A percentile compares a stretch with the other conserved stretches of the same genome.
Conservation (phyloP, 2,797 vertebrate genomes). For the Hemibagrus guttatus region DNA sequence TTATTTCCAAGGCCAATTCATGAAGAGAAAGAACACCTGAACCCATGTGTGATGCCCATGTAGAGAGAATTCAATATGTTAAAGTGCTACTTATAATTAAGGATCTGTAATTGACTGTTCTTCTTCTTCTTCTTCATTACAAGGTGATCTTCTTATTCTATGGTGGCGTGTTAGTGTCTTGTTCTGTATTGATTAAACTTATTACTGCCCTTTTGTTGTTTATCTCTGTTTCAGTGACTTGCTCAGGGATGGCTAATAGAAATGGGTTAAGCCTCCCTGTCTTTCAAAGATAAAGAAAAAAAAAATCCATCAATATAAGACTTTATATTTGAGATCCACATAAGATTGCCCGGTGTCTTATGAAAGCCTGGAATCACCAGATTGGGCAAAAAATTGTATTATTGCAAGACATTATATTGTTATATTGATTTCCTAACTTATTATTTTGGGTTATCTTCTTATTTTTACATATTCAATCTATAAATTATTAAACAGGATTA, state of each 20-base stretch:
- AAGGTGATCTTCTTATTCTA: slow-evolving; percentile 1
- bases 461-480: neutral
- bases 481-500: neutral
- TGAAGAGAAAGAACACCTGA: neutral
- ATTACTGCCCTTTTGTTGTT: neutral
- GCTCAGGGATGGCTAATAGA: neutral
- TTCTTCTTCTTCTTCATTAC: neutral
- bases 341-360: neutral
- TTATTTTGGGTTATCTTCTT: neutral
- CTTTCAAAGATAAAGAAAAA: neutral
- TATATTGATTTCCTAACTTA: neutral
- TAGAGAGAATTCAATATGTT: slow-evolving; percentile 6
- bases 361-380: neutral
- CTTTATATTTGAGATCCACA: neutral
- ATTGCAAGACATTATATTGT: neutral
- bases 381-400: neutral
- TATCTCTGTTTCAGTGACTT: neutral
- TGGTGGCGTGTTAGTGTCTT: neutral
- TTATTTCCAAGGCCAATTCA: slow-evolving; percentile 6
- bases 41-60: neutral
- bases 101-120: neutral
- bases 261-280: neutral
- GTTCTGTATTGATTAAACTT: slow-evolving; percentile 10
- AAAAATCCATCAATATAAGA: neutral
- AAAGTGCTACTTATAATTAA: slow-evolving; percentile 11